Evolutionary conservation across 2,113 vertebrate species (phyloP), one percentile per base, ranked within the genome.

Genomic region (Gadus macrocephalus): DNA sequence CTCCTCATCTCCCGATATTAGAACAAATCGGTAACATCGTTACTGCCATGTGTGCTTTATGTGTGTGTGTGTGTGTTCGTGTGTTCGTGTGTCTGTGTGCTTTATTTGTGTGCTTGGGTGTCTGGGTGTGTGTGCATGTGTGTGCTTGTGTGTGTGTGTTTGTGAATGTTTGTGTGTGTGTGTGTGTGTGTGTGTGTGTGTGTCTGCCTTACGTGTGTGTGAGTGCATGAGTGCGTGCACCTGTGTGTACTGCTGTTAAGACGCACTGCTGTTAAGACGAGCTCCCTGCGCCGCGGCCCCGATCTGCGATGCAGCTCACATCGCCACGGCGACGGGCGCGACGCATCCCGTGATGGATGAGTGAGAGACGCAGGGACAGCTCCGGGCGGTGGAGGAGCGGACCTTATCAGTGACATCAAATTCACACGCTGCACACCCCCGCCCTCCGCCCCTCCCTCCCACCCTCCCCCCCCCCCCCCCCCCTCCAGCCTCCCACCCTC

Each of bases 361-460:
- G 27, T 60, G 25, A 16, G 60, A 63, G 74, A 71, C 68, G 66
- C 55, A 65, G 71, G 53, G 69, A 38, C 70, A 65, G 79, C 67
- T 65, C 65, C 55, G 67, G 71, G 62, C 67, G 62, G 64, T 60
- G 72, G 62, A 72, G 35, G 58, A 15, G 67, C 28, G 27, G 59
- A 66, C 59, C 72, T 70, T 62, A 66, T 70, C 69, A 20, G 72
- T 65, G 58, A 35, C 63, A 75, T 75, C 70, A 67, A 72, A 74
- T 64, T 70, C 71, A 64, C 62, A 66, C 66, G 70, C 59, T 14
- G 63, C 64, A 8, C 25, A 31, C 55, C 25, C 25, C 25, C 25
- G 22, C 2, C 25, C 25, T 25, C 38, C 49, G 27, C 6, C 2
- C 27, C 56, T 3, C 2, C 74, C 38, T 42, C 38, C 38, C 38